A percentile compares a stretch with the other conserved stretches of the same genome.
phyloP scores from a whole-genome alignment of 2,888 invertebrate genomes.

The Melinaea menophilus region DNA sequence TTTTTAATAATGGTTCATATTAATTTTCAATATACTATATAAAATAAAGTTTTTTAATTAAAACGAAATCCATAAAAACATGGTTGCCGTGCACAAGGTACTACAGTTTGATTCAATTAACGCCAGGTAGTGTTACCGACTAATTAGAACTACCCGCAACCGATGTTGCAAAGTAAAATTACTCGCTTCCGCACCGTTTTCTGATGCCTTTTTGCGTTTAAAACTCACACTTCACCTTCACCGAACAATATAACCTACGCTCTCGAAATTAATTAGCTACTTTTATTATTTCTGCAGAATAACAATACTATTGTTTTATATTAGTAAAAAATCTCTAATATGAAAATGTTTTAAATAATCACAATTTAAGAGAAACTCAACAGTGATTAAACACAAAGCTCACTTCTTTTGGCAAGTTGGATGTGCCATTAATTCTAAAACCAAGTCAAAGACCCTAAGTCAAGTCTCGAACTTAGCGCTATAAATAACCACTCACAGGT shows the following conservation, averaged over 20 bases:
- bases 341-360: background rate
- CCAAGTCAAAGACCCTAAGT: slow-evolving; percentile 25
- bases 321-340: too few relatives aligned
- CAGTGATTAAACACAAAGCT: slow-evolving; percentile 1
- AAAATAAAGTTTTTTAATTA: background rate
- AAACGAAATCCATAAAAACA: background rate
- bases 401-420: slow-evolving; percentile 3
- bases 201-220: slow-evolving; percentile 1
- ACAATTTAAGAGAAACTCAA: background rate
- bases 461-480: slow-evolving; percentile 34
- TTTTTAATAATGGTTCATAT: too few relatives aligned
- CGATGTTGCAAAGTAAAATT: slow-evolving; percentile 30
- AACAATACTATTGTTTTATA: too few relatives aligned
- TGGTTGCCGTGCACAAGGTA: slow-evolving; percentile 24
- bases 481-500: slow-evolving; percentile 50
- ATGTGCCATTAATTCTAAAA: slow-evolving; percentile 25
- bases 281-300: too few relatives aligned
- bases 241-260: background rate
- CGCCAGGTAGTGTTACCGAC: slow-evolving; percentile 36
- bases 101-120: slow-evolving; percentile 39
- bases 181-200: slow-evolving; percentile 9
- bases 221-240: background rate
- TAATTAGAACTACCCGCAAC: slow-evolving; percentile 35
- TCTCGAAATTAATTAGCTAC: background rate
- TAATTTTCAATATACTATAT: background rate